Evolutionary conservation across 1,140 invertebrate species (phyloP), one percentile per base, ranked within the genome.

Genomic region (Camponotus vicinus): DNA sequence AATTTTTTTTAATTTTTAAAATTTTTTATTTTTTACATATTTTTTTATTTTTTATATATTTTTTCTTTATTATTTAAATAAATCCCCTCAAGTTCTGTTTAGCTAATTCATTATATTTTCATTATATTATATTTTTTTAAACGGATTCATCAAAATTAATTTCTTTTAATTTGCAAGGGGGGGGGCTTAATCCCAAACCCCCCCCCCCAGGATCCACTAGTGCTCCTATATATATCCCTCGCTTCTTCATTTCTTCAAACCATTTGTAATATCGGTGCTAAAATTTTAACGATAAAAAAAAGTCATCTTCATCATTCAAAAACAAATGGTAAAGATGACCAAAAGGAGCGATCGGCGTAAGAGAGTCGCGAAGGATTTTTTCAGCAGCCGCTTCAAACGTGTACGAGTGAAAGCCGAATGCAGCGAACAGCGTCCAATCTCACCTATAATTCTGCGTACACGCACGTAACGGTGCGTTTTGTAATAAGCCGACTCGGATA

Each of bases 401-500:
- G 27, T 27, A 27, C 82, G 55, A 87, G 86, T 75, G 82, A 87
- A 85, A 87, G 86, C 82, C 69, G 57, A 69, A 70, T 66, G 76
- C 52, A 52, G 18, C 66, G 34, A 67, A 15, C 27, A 27, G 40
- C 34, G 15, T 15, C 42, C 86, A 71, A 55, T 27, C 55, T 66
- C 75, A 32, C 59, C 76, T 88, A 86, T 88, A 86, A 88, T 86
- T 67, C 59, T 73, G 61, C 52, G 32, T 86, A 63, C 76, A 76
- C 85, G 76, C 64, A 71, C 49, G 64, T 82, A 88, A 87, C 78
- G 55, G 86, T 69, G 73, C 78, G 64, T 89, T 84, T 89, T 89
- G 85, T 59, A 84, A 89, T 42, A 76, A 84, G 61, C 82, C 52
- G 32, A n/a, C 59, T 21, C 57, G 27, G 3, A 9, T 3, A 52